Percentiles rank a stretch among this genome's conserved stretches.
Conservation (phyloP, 2,888 invertebrate species). For the Sturmia bella region DNA sequence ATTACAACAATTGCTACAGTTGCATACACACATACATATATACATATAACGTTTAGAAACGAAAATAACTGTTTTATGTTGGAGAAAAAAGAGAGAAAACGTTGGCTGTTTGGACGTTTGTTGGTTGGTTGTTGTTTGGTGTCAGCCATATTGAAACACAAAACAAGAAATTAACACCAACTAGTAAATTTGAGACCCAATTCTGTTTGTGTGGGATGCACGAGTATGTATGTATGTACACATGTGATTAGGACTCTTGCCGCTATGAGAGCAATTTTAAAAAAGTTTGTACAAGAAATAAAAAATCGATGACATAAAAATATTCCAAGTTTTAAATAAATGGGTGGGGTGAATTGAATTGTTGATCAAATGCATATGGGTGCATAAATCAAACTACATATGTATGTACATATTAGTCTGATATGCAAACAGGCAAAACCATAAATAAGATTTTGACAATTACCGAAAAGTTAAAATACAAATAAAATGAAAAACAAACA, state of each 20-base stretch:
- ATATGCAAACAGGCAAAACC: neutral
- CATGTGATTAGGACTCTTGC: too few relatives aligned
- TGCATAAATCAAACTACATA: neutral
- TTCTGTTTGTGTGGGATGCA: slow-evolving; percentile 50
- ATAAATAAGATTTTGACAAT: neutral
- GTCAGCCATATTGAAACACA: slow-evolving; percentile 35
- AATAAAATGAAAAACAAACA: too few relatives aligned
- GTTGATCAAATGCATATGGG: neutral
- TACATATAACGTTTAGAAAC: slow-evolving; percentile 14
- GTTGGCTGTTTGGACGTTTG: slow-evolving; percentile 37
- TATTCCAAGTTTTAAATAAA: slow-evolving; percentile 14
- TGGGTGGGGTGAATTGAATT: slow-evolving; percentile 40
- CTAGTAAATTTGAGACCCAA: slow-evolving; percentile 43
- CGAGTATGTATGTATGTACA: neutral
- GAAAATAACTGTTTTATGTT: slow-evolving; percentile 22
- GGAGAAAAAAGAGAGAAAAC: slow-evolving; percentile 16
- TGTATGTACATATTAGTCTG: too few relatives aligned
- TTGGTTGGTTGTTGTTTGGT: slow-evolving; percentile 30
- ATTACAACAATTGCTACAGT: slow-evolving; percentile 46
- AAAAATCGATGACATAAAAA: slow-evolving; percentile 5
- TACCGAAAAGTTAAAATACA: too few relatives aligned
- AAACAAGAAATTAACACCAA: neutral
- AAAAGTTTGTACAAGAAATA: neutral
- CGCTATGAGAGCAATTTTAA: neutral
- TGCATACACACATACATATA: slow-evolving; percentile 1